These are phyloP conservation scores for Dryobotodes eremita DNA, from an alignment of 2,888 invertebrate species.

Conservation along the genomic window DNA sequence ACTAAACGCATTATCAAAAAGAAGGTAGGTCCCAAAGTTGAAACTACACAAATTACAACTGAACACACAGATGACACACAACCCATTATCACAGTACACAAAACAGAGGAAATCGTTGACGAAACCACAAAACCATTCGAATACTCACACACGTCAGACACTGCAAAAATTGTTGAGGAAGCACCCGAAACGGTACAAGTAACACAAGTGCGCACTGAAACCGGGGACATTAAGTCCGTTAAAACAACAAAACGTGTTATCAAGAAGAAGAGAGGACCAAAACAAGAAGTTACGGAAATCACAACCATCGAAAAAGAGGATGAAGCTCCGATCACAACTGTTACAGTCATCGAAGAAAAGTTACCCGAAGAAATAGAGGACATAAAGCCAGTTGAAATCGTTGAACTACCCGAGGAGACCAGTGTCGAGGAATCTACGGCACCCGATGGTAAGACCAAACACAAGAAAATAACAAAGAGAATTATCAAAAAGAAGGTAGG, in stretches of 20 bases:
- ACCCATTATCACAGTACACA: neutral
- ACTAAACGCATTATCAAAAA: neutral
- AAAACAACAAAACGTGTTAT: constrained; percentile 72
- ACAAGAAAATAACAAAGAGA: too few species aligned
- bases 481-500: too few species aligned
- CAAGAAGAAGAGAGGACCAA: constrained; percentile 53
- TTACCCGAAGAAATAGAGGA: neutral
- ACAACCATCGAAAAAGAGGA: neutral
- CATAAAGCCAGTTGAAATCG: neutral
- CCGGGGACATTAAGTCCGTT: constrained; percentile 69
- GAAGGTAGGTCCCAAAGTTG: neutral
- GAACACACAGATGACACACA: neutral
- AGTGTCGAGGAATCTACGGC: neutral
- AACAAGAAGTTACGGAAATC: neutral
- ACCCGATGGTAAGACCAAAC: neutral
- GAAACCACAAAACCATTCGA: constrained; percentile 10
- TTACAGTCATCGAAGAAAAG: neutral
- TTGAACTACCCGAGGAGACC: constrained; percentile 6
- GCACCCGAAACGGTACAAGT: constrained; percentile 8
- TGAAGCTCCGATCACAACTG: neutral
- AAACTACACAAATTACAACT: neutral
- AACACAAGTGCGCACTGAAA: constrained; percentile 49
- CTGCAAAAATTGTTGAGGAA: neutral
- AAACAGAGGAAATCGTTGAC: neutral
- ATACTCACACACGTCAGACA: neutral